phyloP scores from a whole-genome alignment of 35 echinoderm and acorn worm genomes.

The Hemicentrotus pulcherrimus region DNA sequence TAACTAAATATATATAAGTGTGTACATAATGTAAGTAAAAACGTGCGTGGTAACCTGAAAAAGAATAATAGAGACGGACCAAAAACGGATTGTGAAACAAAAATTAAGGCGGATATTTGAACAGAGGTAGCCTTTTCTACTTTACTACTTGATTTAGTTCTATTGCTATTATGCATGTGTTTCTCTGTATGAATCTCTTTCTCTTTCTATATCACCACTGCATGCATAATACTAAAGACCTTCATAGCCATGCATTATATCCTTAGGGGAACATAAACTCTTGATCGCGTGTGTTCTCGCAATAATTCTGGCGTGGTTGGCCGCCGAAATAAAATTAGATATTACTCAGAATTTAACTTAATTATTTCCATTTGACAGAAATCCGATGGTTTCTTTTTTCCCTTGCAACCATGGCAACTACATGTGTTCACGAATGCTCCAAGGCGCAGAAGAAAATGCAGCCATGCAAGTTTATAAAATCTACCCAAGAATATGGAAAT shows the following conservation, averaged over 20 bases:
- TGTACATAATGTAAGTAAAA: no score
- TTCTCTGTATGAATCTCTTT: background rate
- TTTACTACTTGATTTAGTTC: background rate
- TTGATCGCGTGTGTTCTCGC: background rate
- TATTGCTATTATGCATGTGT: background rate
- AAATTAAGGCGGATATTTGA: no score
- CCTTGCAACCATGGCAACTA: conserved; percentile 4
- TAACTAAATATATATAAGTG: no score
- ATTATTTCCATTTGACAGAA: conserved; percentile 38
- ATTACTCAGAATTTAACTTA: conserved; percentile 49
- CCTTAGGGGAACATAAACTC: background rate
- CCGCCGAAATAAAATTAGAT: conserved; percentile 51
- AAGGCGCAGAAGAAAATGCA: background rate
- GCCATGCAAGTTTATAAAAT: background rate
- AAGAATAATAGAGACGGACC: no score
- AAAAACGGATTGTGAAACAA: no score
- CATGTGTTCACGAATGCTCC: conserved; percentile 28
- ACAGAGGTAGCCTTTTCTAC: no score
- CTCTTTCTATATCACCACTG: background rate
- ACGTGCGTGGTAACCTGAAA: no score
- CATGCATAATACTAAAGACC: background rate
- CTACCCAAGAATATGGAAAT: background rate
- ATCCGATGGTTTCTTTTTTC: conserved; percentile 25
- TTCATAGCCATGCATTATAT: background rate
- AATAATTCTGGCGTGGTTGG: conserved; percentile 34